Percentiles rank a stretch among this genome's conserved stretches.
Conservation (phyloP, 2,888 invertebrate genomes). For the Chrysopilus asiliformis region DNA sequence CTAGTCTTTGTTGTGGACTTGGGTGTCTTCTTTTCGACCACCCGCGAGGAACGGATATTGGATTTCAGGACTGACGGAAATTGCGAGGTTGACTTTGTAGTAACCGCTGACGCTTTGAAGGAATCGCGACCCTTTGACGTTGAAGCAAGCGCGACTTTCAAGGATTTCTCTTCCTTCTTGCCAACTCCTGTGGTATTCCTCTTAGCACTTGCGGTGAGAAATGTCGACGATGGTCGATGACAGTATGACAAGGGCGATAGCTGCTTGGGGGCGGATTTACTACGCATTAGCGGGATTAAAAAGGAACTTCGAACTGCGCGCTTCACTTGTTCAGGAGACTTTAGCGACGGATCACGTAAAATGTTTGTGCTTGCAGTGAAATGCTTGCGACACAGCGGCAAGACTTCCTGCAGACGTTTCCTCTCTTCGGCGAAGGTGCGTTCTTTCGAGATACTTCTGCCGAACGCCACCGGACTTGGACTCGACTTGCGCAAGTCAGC, state of each 20-base stretch:
- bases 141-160: constrained; percentile 9
- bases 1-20: constrained; percentile 18
- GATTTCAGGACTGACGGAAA: constrained; percentile 14
- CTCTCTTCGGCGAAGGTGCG: constrained; percentile 44
- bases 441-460: constrained; percentile 40
- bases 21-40: constrained; percentile 10
- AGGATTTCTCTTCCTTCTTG: constrained; percentile 11
- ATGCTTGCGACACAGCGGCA: constrained; percentile 27
- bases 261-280: constrained; percentile 26
- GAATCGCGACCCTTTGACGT: constrained; percentile 4
- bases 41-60: constrained; percentile 12
- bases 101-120: not conserved
- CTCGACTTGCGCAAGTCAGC: constrained; percentile 27
- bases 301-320: constrained; percentile 34
- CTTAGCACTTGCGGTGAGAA: constrained; percentile 2
- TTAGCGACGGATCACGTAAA: constrained; percentile 39
- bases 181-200: constrained; percentile 4
- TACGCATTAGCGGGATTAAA: constrained; percentile 25
- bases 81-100: constrained; percentile 15
- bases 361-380: constrained; percentile 36
- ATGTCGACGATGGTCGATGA: not conserved
- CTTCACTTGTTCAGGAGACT: constrained; percentile 46
- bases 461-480: constrained; percentile 36
- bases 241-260: not conserved
- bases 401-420: constrained; percentile 35